phyloP scores from a whole-genome alignment of 2,888 invertebrate genomes.

The Metallyticus violacea region DNA sequence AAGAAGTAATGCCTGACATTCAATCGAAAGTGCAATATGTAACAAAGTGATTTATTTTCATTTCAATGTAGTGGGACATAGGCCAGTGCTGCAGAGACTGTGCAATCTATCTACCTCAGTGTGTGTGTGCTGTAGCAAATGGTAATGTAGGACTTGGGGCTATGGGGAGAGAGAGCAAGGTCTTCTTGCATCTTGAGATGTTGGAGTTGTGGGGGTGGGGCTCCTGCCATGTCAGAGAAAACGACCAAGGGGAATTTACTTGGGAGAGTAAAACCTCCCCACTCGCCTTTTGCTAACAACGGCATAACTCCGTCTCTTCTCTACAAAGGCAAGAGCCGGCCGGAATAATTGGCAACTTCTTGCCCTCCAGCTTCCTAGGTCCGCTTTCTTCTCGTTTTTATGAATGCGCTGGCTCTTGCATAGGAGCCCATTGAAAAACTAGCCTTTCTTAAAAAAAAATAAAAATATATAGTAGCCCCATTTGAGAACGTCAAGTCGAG shows the following conservation, averaged over 20 bases:
- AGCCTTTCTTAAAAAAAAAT: not conserved
- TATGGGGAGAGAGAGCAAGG: not conserved
- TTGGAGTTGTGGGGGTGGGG: slow-evolving; percentile 19
- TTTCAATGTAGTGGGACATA: not conserved
- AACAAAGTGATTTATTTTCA: too few species aligned
- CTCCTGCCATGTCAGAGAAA: slow-evolving; percentile 26
- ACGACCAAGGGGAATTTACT: slow-evolving; percentile 30
- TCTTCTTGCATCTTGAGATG: slow-evolving; percentile 18
- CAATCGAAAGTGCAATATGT: too few species aligned
- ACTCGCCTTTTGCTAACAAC: not conserved
- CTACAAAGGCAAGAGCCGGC: not conserved
- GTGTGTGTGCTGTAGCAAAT: slow-evolving; percentile 24
- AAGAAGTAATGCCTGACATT: too few species aligned
- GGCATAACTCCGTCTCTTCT: not conserved
- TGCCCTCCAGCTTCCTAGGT: not conserved
- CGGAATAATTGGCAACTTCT: not conserved
- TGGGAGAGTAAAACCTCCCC: slow-evolving; percentile 12
- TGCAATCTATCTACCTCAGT: slow-evolving; percentile 10
- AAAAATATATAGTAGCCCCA: not conserved
- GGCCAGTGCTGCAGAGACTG: not conserved
- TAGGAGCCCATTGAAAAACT: not conserved
- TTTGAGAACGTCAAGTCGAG: not conserved
- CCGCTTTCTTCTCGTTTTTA: not conserved
- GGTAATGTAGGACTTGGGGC: slow-evolving; percentile 26
- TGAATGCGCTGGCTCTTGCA: not conserved